Evolutionary conservation across 2,888 invertebrate species (phyloP), one percentile per base, ranked within the genome.

Genomic region (Exephanes ischioxanthus): DNA sequence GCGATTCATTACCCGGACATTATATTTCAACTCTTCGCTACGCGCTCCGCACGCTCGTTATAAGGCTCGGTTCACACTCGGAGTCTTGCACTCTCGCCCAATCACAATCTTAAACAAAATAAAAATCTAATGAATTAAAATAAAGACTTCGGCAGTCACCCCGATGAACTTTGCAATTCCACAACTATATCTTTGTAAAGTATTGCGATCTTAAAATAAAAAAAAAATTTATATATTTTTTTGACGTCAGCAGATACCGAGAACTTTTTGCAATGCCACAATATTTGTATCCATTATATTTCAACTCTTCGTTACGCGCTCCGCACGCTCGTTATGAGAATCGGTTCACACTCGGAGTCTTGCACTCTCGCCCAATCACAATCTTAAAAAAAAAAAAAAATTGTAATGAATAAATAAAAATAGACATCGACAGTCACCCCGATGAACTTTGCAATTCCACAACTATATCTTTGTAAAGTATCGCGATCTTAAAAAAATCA

Each of bases 1-100:
- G 88, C 88, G 87, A 91, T 92, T 91, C 88, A 89, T 91, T 91
- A 90, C 88, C 88, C 88, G 86, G 86, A 88, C 89, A 87, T 90
- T 89, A 88, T 89, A 86, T 88, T 88, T 89, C 87, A 86, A 86
- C 85, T 78, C 71, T 67, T 61, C 30, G 33, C 37, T 58, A n/a
- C 33, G 51, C 76, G 73, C 78, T 45, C 70, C 84, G 75, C 68
- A 45, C 71, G 66, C 48, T 76, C 33, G 22, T 61, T 58, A 14
- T 83, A 81, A 84, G 63, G 82, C 73, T 83, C 61, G 68, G 26
- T 80, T 83, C 86, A 86, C 83, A 86, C 77, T 73, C 70, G 48
- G 26, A 66, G 33, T 37, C 55, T 68, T 11, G 48, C n/a, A 45
- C 41, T 45, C 37, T 22, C 16, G 16, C 48, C 26, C 3, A 61